Conservation (phyloP, 2,797 vertebrate genomes). For the Chaetophractus vellerosus region DNA sequence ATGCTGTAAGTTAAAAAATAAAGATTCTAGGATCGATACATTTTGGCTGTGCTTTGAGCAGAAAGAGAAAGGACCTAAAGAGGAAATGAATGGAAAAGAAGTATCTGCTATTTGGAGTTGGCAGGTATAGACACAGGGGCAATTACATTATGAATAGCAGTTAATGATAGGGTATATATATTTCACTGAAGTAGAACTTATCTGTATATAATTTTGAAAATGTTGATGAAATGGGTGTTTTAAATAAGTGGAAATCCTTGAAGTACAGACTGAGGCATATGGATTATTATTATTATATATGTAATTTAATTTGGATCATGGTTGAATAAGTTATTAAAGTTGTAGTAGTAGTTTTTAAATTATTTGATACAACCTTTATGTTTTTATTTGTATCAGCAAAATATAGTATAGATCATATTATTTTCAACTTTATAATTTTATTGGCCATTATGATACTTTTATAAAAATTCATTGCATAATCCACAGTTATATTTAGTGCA, state of each 20-base stretch:
- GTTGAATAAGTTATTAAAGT: not conserved
- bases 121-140: not conserved
- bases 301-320: not conserved
- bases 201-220: not conserved
- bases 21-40: not conserved
- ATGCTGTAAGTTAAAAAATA: not conserved
- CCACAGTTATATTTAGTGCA: not conserved
- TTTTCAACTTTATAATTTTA: not conserved
- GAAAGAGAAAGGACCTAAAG: not conserved
- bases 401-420: not conserved
- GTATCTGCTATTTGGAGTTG: not conserved
- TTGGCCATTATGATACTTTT: not conserved
- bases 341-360: conserved; percentile 34
- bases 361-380: not conserved
- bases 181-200: conserved; percentile 26
- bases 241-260: conserved; percentile 3
- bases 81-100: conserved; percentile 19
- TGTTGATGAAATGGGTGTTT: not conserved
- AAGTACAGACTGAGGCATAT: not conserved
- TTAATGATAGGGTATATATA: not conserved
- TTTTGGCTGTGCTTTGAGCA: conserved; percentile 26
- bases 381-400: not conserved
- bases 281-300: not conserved
- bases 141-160: not conserved
- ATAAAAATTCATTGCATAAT: conserved; percentile 32